These are phyloP conservation scores for Onychomys arenicola DNA, from an alignment of 2,797 vertebrate genomes.

Conservation along the genomic window DNA sequence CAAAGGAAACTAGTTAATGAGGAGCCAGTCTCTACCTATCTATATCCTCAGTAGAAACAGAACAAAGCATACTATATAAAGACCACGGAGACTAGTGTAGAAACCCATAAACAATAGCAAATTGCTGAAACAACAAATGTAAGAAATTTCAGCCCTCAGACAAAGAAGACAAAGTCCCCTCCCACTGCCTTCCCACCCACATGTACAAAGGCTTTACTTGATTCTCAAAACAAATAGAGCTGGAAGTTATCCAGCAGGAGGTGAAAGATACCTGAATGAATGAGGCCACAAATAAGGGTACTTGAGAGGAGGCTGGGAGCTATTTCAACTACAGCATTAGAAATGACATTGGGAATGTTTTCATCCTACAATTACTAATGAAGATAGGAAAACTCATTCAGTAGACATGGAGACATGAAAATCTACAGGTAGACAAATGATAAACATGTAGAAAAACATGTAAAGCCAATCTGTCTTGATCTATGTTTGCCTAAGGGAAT, in stretches of 20 bases:
- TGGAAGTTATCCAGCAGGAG: neutral
- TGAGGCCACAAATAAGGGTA: neutral
- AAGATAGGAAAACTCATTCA: neutral
- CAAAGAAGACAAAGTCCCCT: neutral
- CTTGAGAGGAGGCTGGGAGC: neutral
- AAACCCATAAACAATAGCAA: neutral
- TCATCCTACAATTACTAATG: neutral
- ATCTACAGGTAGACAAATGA: neutral
- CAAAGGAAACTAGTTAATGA: neutral
- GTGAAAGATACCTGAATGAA: neutral
- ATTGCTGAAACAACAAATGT: neutral
- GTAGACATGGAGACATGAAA: neutral
- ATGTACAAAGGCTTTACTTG: neutral
- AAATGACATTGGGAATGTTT: neutral
- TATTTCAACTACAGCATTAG: neutral
- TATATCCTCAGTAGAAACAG: neutral
- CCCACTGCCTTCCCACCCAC: neutral
- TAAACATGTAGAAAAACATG: neutral
- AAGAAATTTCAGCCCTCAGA: conserved; percentile 5
- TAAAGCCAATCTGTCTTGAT: neutral
- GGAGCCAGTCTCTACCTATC: neutral
- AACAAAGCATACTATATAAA: neutral
- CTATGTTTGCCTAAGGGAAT: neutral
- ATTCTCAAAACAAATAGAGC: neutral
- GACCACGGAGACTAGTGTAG: neutral